Base-by-base conservation (phyloP, 1,140 invertebrate genomes). In the Brachionus sp. region DNA sequence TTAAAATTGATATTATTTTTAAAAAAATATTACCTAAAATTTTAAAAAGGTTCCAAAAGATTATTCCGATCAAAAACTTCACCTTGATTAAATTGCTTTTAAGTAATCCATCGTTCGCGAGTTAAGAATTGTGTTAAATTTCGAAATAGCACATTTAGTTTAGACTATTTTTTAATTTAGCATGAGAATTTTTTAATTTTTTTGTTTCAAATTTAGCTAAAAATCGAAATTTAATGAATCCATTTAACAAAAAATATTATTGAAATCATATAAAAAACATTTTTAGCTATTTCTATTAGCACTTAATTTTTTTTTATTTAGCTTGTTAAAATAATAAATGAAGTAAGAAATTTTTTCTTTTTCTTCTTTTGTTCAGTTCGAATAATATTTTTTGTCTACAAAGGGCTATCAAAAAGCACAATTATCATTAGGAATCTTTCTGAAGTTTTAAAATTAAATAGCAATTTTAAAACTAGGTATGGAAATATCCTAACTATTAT, bases 181-280 rank as follows among this genome's bases (percentile, higher is more conserved):
- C 37, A 70, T 75, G 39, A 75, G 70, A 75, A 35, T 46, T 46
- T 75, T 75, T 73, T 39, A n/a, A 73, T 16, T 39, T 73, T 39
- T 73, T 75, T 75, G 16, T 44, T 75, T 75, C 19, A 44, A 75
- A 70, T 70, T 70, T 70, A 39, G 33, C 37, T 46, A 46, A 75
- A 75, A 75, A 75, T 75, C 25, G 42, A 75, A 44, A 46, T 46
- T 75, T 75, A 75, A 75, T 75, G 70, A 75, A 75, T 75, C 70
- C 70, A 75, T 75, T 75, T 46, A 75, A 75, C 70, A 75, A 75
- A 75, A 46, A 75, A 75, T 75, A 75, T 75, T 75, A 75, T 75
- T 75, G 70, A 75, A 75, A 46, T 75, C 70, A 75, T 75, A 75
- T 42, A 75, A 75, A 75, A 70, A 70, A 70, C 66, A 70, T 70